phyloP scores from a whole-genome alignment of 1,140 invertebrate species.

The Leptinotarsa undecemlineata region DNA sequence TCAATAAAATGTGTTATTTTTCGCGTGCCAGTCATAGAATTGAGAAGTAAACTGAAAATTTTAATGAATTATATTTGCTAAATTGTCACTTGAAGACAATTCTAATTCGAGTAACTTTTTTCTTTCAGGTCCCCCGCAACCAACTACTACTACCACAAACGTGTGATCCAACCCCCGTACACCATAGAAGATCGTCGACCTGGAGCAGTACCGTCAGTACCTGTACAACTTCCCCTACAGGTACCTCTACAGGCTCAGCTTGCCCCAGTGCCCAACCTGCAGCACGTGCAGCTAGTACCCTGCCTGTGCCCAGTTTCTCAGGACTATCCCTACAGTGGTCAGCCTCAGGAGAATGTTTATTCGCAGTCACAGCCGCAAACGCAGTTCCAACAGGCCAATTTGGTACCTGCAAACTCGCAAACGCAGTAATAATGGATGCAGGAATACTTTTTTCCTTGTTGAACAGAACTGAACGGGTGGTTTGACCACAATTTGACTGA shows the following conservation, averaged over 20 bases:
- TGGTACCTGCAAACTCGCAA: not conserved
- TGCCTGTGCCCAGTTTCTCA: slow-evolving; percentile 58
- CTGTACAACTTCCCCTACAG: slow-evolving; percentile 46
- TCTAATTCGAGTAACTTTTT: too few relatives aligned
- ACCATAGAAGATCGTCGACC: not conserved
- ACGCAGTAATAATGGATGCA: too few relatives aligned
- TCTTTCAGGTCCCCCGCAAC: slow-evolving; percentile 27
- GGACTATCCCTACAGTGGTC: slow-evolving; percentile 34
- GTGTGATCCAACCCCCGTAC: slow-evolving; percentile 28
- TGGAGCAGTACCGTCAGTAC: slow-evolving; percentile 33
- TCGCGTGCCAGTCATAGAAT: too few relatives aligned
- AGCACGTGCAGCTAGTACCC: slow-evolving; percentile 60
- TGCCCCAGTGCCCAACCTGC: slow-evolving; percentile 38
- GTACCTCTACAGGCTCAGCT: slow-evolving; percentile 43
- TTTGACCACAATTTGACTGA: too few relatives aligned
- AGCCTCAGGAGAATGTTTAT: slow-evolving; percentile 28
- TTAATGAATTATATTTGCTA: too few relatives aligned
- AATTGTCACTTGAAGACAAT: too few relatives aligned
- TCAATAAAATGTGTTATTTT: too few relatives aligned
- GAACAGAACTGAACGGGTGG: too few relatives aligned
- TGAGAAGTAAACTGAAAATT: too few relatives aligned
- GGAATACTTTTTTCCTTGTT: too few relatives aligned
- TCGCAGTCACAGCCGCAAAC: slow-evolving; percentile 9
- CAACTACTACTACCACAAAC: slow-evolving; percentile 30
- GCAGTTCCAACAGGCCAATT: slow-evolving; percentile 16